Evolutionary conservation across 2,888 invertebrate genomes (phyloP), one percentile per base, ranked within the genome.

Genomic region (Trichogramma dendrolimi): DNA sequence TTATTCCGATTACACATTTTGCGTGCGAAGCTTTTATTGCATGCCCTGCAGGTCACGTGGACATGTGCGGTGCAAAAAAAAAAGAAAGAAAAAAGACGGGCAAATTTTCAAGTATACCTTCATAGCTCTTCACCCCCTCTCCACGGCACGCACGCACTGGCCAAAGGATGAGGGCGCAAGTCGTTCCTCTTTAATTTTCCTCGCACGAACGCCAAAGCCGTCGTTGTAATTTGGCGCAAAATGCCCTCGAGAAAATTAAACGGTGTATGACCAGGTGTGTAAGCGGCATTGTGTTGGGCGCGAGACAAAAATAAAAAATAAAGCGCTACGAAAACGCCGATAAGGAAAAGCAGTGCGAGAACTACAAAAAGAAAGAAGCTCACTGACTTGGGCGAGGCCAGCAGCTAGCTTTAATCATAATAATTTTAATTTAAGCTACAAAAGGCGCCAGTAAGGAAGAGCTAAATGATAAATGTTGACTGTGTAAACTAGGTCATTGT

Each of bases 381-480:
- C 60, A 62, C 64, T 58, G 66, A 61, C 57, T 58, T 55, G 65
- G 61, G 62, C 27, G 27, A 27, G 27, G 27, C 27, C 2, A 27
- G 27, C 27, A 27, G 60, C 64, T 65, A 65, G 63, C 68, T 74
- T 65, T 72, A 71, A 72, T 73, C 73, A 71, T 72, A 71, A 73
- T 73, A 70, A 71, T 72, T 72, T 63, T 71, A 71, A 73, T 72
- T 27, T 71, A 68, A 64, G 47, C 66, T 54, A 62, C 57, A 58
- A 56, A 54, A 57, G 58, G 27, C n/a, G 27, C 47, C 47, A 10
- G 44, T 10, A 51, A 56, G 46, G 46, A 42, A 61, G 52, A 42
- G 56, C 43, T 52, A 27, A 27, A 27, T 27, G 27, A 27, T 27
- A 27, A 27, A 27, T 27, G 27, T 27, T 27, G 27, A 27, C 27